Base-by-base conservation (phyloP, 1,140 invertebrate genomes). In the Drosophila erecta region DNA sequence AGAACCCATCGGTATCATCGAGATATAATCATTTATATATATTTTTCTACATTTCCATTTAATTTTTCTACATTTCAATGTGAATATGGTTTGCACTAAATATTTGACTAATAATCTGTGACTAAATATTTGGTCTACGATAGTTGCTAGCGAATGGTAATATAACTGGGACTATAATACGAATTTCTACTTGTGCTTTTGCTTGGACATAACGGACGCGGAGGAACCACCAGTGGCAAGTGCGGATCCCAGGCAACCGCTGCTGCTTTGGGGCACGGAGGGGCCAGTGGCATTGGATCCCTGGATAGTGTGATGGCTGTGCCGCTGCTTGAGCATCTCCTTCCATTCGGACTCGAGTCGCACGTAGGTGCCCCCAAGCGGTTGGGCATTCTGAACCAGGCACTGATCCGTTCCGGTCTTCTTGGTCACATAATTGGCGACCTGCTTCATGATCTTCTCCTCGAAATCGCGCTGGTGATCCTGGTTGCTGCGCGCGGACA, bases 381-480 rank as follows among this genome's bases (percentile, higher is more conserved):
- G 81, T 5, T 79, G 70, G 3, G 67, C 53, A 37, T 79, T 69
- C 27, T 90, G 71, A 7, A 71, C 66, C 11, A 83, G 35, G 33
- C 50, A 69, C 22, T 77, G 75, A 58, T 92, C 91, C 8, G 81
- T 73, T 30, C 90, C 92, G 0, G 79, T 91, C 51, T 92, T 92
- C 35, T 92, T 92, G 37, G 77, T 94, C 79, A 96, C 93, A 40
- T 96, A 92, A 3, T 93, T 90, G 20, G 94, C 92, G 93, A 97
- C 96, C 90, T 96, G 95, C 43, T 94, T 93, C 41, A 95, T 94
- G 2, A 95, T 94, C 74, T 94, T 94, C 93, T 97, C 96, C 92
- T 97, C 96, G 80, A 95, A 96, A 49, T 96, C 95, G 22, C 96
- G 92, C 91, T 97, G 96, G 79, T 96, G 95, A 89, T 97, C 96